These are phyloP conservation scores for Aleiodes sp. DNA, from an alignment of 1,140 invertebrate genomes.

Conservation along the genomic window DNA sequence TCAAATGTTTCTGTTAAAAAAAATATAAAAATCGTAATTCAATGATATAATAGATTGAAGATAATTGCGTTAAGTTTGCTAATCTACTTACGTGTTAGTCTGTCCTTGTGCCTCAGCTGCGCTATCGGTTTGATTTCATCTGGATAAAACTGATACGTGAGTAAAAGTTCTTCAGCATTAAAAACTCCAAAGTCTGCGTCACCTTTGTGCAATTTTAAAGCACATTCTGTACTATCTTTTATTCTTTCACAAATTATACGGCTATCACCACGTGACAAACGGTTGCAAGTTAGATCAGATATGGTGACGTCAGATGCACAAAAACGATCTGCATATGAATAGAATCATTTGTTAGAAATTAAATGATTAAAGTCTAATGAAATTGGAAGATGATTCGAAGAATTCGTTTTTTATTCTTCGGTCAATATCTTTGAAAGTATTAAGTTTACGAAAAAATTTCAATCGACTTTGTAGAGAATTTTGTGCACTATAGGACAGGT, in stretches of 20 bases:
- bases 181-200: constrained; percentile 68
- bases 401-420: too few species aligned
- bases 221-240: constrained; percentile 67
- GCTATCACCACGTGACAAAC: constrained; percentile 39
- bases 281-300: constrained; percentile 23
- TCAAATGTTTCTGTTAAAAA: constrained; percentile 64
- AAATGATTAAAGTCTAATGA: neutral
- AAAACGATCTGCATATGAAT: constrained; percentile 42
- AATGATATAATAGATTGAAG: neutral
- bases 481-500: too few species aligned
- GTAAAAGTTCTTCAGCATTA: constrained; percentile 67
- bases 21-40: neutral
- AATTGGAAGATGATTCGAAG: too few species aligned
- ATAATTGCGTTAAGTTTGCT: neutral
- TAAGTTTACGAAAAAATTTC: too few species aligned
- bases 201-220: constrained; percentile 60
- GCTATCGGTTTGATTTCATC: constrained; percentile 60
- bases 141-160: constrained; percentile 63
- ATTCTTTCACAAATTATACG: constrained; percentile 48
- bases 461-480: too few species aligned
- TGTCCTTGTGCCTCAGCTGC: constrained; percentile 61
- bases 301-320: constrained; percentile 40
- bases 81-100: constrained; percentile 45
- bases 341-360: neutral
- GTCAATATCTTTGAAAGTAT: too few species aligned